phyloP scores from a whole-genome alignment of 2,113 vertebrate species.

The Albula glossodonta region DNA sequence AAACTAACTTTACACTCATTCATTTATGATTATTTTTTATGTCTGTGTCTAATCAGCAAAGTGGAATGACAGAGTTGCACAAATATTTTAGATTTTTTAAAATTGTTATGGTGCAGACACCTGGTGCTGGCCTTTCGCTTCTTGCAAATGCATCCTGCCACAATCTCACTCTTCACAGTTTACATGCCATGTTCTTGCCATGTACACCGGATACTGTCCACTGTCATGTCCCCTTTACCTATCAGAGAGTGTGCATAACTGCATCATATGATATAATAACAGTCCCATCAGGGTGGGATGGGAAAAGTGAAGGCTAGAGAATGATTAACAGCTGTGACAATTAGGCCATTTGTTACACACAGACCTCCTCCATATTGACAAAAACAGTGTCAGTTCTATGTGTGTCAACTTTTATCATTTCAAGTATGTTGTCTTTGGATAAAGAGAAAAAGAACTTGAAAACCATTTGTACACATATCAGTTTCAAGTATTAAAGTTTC shows the following conservation, averaged over 20 bases:
- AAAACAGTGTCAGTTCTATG: too few species aligned
- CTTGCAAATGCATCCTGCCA: neutral
- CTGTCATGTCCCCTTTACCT: neutral
- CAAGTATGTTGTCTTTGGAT: too few species aligned
- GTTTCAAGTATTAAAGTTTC: too few species aligned
- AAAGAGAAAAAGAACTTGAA: too few species aligned
- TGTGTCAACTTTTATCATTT: too few species aligned
- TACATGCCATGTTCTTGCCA: neutral
- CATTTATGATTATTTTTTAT: neutral
- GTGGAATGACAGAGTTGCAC: conserved; percentile 8
- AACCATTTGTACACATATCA: too few species aligned
- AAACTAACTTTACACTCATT: neutral
- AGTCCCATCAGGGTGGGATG: neutral
- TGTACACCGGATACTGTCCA: neutral
- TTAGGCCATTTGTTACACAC: neutral
- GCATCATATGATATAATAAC: neutral
- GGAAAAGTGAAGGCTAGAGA: too few species aligned
- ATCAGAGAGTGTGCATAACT: neutral
- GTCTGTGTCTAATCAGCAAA: neutral
- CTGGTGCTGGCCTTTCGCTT: neutral
- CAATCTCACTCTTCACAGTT: neutral
- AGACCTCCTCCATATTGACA: too few species aligned
- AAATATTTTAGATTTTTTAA: neutral
- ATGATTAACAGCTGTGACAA: neutral
- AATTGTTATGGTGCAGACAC: neutral